Evolutionary conservation across 2,113 vertebrate genomes (phyloP).

Genomic region (Pogona vitticeps): DNA sequence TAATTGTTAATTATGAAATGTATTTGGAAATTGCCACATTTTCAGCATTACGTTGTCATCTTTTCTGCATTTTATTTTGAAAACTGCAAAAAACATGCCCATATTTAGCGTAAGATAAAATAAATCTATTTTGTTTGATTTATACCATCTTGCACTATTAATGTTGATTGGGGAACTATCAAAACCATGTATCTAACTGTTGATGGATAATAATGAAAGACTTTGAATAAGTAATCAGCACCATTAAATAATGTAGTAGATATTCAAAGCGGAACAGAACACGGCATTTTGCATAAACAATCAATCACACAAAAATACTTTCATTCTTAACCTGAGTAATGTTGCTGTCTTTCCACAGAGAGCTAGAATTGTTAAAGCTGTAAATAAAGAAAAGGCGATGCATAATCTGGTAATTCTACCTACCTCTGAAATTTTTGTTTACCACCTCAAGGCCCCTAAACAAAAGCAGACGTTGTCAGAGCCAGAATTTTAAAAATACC

Average conservation of each 20-base stretch:
- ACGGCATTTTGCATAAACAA: not conserved
- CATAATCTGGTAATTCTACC: constrained; percentile 39
- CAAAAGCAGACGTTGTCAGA: constrained; percentile 51
- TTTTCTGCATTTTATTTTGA: constrained; percentile 36
- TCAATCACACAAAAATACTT: constrained; percentile 19
- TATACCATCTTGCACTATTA: constrained; percentile 11
- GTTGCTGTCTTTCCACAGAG: not conserved
- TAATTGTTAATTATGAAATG: constrained; percentile 34
- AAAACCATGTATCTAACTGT: constrained; percentile 31
- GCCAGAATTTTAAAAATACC: constrained; percentile 53
- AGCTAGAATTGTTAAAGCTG: not conserved
- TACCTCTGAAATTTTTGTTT: constrained; percentile 40
- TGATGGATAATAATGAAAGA: constrained; percentile 29
- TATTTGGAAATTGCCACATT: constrained; percentile 44
- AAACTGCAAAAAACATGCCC: constrained; percentile 16
- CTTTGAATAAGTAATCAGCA: constrained; percentile 25
- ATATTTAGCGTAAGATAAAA: constrained; percentile 29
- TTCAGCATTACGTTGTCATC: constrained; percentile 37
- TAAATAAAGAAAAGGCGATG: constrained; percentile 14
- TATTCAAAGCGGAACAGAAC: constrained; percentile 32
- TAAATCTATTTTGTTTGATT: constrained; percentile 22
- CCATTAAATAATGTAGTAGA: constrained; percentile 17
- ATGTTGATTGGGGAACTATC: constrained; percentile 41
- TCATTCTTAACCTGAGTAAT: constrained; percentile 17
- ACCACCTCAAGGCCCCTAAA: constrained; percentile 28